Evolutionary conservation across 2,113 vertebrate species (phyloP).

Genomic region (Phaetusa simplex): DNA sequence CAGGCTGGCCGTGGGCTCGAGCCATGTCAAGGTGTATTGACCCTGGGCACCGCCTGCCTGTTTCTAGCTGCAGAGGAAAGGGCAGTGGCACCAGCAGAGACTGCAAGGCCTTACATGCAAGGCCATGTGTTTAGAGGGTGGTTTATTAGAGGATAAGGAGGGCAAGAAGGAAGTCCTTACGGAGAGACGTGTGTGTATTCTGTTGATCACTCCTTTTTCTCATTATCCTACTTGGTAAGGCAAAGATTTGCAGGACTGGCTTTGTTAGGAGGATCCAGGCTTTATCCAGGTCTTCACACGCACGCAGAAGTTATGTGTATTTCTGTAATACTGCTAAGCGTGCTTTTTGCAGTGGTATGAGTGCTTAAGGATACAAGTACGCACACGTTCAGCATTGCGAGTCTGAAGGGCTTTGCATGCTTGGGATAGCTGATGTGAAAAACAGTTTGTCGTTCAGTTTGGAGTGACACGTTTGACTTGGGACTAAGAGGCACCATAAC

Average conservation of each 20-base stretch:
- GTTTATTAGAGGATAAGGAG: not conserved
- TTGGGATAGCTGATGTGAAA: not conserved
- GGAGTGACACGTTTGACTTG: not conserved
- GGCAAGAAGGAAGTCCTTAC: not conserved
- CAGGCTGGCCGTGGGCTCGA: not conserved
- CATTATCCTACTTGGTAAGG: not conserved
- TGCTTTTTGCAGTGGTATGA: not conserved
- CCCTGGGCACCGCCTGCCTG: not conserved
- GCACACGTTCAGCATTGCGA: not conserved
- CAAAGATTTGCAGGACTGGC: not conserved
- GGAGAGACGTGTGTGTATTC: not conserved
- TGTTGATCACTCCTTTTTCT: not conserved
- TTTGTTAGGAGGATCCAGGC: not conserved
- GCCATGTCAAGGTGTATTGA: not conserved
- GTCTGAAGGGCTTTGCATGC: not conserved
- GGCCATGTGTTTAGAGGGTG: not conserved
- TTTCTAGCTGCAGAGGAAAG: not conserved
- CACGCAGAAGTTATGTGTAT: rapidly evolving
- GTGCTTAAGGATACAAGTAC: not conserved
- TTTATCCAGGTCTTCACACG: not conserved
- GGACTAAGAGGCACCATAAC: not conserved
- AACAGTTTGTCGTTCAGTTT: not conserved
- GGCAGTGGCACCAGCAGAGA: not conserved
- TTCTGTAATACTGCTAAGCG: not conserved
- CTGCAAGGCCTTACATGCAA: not conserved